Percentiles rank a stretch among this genome's conserved stretches.
These are phyloP conservation scores for Podiceps cristatus DNA, from an alignment of 2,113 vertebrate species.

Conservation along the genomic window DNA sequence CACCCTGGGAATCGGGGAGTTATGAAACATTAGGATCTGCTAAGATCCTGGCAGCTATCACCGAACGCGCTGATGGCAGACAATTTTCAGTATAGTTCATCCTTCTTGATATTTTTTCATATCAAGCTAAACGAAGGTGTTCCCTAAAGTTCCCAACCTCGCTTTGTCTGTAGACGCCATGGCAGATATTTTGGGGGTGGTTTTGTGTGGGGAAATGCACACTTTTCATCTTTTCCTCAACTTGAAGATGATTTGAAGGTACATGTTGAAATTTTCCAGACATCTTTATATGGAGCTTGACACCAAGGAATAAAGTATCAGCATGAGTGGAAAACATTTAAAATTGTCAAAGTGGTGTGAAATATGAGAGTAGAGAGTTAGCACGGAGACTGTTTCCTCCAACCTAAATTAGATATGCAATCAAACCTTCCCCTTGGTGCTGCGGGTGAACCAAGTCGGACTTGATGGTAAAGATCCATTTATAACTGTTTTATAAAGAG, in stretches of 20 bases:
- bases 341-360: slow-evolving; percentile 36
- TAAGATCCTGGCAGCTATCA: not conserved
- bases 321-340: not conserved
- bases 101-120: not conserved
- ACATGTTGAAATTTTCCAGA: not conserved
- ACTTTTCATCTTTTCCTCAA: not conserved
- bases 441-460: not conserved
- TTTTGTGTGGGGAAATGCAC: not conserved
- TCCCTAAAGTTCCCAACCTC: not conserved
- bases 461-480: not conserved
- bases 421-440: not conserved
- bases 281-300: not conserved
- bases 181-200: not conserved
- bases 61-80: not conserved
- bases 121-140: not conserved
- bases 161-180: not conserved
- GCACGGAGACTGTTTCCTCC: not conserved
- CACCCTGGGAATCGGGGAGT: not conserved
- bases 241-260: not conserved
- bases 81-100: not conserved
- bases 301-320: not conserved
- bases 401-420: not conserved
- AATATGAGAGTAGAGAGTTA: not conserved
- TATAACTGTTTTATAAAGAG: not conserved
- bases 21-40: not conserved